A percentile compares a stretch with the other conserved stretches of the same genome.
phyloP scores from a whole-genome alignment of 2,888 invertebrate genomes.

The Saturnia japonica region DNA sequence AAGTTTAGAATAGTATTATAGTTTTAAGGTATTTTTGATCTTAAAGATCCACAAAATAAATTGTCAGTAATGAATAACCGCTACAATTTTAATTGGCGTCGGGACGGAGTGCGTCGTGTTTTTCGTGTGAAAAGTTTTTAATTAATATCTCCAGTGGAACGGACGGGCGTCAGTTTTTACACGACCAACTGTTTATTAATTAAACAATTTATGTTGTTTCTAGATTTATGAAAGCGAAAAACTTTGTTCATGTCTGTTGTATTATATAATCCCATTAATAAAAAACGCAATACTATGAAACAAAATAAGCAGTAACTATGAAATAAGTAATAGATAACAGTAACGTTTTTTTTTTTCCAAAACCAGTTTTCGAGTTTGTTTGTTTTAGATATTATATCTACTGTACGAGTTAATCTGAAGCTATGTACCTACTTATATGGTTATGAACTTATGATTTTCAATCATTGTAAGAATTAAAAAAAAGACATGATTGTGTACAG shows the following conservation, averaged over 20 bases:
- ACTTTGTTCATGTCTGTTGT: not conserved
- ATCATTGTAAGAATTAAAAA: no score
- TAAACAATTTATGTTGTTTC: conserved; percentile 22
- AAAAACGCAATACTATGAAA: not conserved
- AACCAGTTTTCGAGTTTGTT: no score
- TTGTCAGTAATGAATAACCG: conserved; percentile 63
- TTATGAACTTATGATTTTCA: no score
- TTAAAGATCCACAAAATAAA: conserved; percentile 55
- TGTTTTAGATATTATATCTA: no score
- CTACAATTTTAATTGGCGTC: conserved; percentile 74
- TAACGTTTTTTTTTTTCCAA: no score
- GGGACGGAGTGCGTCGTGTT: conserved; percentile 46
- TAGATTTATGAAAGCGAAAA: conserved; percentile 17
- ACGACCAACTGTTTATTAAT: conserved; percentile 24
- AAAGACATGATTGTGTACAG: no score
- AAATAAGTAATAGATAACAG: no score
- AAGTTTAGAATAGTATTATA: no score
- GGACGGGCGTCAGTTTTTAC: conserved; percentile 56
- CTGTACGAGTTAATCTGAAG: no score
- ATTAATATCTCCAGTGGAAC: conserved; percentile 68
- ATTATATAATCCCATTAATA: not conserved
- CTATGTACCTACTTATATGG: no score
- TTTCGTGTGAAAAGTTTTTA: conserved; percentile 71
- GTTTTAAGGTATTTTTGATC: not conserved
- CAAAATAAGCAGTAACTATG: no score